Percentiles rank a stretch among this genome's conserved stretches.
Evolutionary conservation across 1,140 invertebrate species (phyloP).

Genomic region (Schlechtendalia chinensis): DNA sequence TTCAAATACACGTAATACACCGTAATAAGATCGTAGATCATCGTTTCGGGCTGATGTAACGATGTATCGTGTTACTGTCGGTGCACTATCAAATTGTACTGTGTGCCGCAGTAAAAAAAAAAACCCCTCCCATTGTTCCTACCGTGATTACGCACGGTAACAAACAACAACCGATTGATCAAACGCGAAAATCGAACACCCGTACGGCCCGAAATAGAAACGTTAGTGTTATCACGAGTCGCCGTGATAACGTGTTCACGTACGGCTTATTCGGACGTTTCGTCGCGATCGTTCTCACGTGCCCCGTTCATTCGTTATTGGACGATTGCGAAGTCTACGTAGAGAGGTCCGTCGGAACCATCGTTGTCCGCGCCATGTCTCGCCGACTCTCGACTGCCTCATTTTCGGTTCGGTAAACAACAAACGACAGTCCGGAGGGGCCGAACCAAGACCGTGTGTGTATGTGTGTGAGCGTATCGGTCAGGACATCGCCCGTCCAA

Average conservation of each 20-base stretch:
- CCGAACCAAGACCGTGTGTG: no score
- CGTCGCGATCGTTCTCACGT: no score
- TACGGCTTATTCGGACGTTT: no score
- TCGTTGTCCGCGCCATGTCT: no score
- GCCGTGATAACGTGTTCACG: not conserved
- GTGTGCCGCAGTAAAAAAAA: not conserved
- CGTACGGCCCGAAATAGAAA: not conserved
- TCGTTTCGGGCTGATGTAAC: not conserved
- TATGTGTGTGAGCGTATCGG: no score
- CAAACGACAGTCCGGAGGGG: no score
- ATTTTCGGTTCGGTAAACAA: no score
- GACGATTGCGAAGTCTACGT: no score
- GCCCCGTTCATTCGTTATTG: no score
- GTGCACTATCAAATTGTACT: not conserved
- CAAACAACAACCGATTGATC: not conserved
- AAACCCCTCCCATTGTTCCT: slow-evolving; percentile 13
- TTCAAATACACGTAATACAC: not conserved
- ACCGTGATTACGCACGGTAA: not conserved
- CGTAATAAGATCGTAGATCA: not conserved
- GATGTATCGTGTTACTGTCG: not conserved
- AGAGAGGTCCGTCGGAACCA: no score
- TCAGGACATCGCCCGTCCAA: no score
- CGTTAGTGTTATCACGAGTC: not conserved
- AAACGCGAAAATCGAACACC: not conserved
- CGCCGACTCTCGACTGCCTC: no score